Evolutionary conservation across 2,888 invertebrate species (phyloP), one percentile per base, ranked within the genome.

Genomic region (Panzeria rudis): DNA sequence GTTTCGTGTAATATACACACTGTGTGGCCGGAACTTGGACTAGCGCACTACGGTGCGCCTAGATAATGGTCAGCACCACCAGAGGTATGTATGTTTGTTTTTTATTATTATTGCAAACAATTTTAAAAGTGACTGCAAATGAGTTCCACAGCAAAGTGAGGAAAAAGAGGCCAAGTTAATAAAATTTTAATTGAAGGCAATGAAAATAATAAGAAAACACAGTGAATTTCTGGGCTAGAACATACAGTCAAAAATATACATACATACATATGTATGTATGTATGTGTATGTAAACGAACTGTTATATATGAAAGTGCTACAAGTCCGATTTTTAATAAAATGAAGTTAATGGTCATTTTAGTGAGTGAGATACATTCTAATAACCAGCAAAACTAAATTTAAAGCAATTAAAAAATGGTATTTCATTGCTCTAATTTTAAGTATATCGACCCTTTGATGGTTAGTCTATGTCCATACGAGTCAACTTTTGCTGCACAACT

Each of bases 141-240:
- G 47, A 47, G 7, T 17, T 17, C 17, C 47, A 17, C 9, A 8
- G 2, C 23, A 3, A 50, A 9, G 4, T 17, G 47, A 7, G 9
- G 20, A 20, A 20, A 50, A 50, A 8, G 2, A 50, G n/a, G 17
- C 20, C 17, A 17, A 50, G 9, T 50, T 50, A 50, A 50, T 20
- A 50, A 50, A 50, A 50, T 9, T 50, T 50, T 17, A 20, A 50
- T 50, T 50, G 50, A 50, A 20, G 9, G 20, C 50, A 50, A 50
- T 50, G 9, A 20, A 17, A 50, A 41, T 8, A 8, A 20, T 3
- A 8, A 50, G 20, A 17, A 50, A 50, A 50, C 2, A 0, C 20
- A 2, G 2, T 17, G 5, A 41, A 41, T 41, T 15, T 41, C 3
- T 3, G 15, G 8, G 15, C 15, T 15, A 41, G 15, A 15, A 7